Percentiles rank a stretch among this genome's conserved stretches.
Evolutionary conservation across 2,797 vertebrate genomes (phyloP).

Genomic region (Paratrypauchen microcephalus): DNA sequence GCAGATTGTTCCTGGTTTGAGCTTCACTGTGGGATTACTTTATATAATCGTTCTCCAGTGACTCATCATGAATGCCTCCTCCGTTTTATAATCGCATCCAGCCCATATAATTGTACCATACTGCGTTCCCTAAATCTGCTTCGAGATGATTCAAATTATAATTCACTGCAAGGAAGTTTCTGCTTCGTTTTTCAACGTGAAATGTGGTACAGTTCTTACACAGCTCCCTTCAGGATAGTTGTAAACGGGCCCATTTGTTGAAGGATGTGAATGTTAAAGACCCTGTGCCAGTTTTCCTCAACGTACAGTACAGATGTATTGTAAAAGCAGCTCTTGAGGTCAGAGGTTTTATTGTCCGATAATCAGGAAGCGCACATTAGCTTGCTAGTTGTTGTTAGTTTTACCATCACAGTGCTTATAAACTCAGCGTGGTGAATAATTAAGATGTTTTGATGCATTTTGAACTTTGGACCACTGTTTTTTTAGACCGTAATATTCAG

Average conservation of each 20-base stretch:
- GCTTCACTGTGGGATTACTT: conserved; percentile 62
- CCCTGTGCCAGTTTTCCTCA: neutral
- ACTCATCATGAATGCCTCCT: conserved; percentile 64
- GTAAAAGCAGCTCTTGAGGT: too few species aligned
- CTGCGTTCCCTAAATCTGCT: conserved; percentile 47
- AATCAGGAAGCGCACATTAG: too few species aligned
- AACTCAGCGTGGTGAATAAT: too few species aligned
- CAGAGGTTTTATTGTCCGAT: too few species aligned
- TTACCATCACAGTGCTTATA: too few species aligned
- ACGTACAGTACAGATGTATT: too few species aligned
- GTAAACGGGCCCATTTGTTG: neutral
- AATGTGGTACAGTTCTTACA: neutral
- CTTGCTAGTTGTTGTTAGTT: too few species aligned
- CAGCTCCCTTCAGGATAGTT: neutral
- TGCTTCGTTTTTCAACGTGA: neutral
- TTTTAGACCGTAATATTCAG: too few species aligned
- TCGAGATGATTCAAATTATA: conserved; percentile 31
- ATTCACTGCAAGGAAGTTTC: conserved; percentile 15
- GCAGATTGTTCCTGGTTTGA: conserved; percentile 59
- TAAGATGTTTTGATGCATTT: too few species aligned
- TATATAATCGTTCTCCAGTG: conserved; percentile 67
- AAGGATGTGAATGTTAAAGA: neutral
- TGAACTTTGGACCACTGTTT: too few species aligned
- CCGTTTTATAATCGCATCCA: conserved; percentile 54
- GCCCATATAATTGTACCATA: conserved; percentile 49